phyloP scores from a whole-genome alignment of 2,797 vertebrate genomes.

The Cirrhinus mrigala region DNA sequence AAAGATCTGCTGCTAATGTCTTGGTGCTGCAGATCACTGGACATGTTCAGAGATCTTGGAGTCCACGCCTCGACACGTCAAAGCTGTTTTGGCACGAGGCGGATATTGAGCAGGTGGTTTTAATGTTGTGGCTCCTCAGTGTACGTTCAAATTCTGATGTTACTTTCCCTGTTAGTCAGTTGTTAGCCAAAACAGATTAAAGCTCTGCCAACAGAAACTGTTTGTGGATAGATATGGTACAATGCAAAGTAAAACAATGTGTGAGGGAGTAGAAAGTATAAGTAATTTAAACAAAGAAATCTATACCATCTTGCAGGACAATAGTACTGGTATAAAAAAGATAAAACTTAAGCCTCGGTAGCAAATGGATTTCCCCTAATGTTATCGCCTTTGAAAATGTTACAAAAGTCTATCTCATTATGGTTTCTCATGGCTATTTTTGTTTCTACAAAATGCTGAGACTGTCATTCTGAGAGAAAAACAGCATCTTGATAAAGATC shows the following conservation, averaged over 20 bases:
- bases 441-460: not conserved
- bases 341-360: not conserved
- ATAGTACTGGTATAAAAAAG: not conserved
- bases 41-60: not conserved
- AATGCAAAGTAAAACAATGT: not conserved
- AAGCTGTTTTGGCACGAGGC: not conserved
- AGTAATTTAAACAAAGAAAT: not conserved
- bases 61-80: not conserved
- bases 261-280: not conserved
- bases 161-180: not conserved
- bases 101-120: not conserved
- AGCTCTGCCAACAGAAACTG: not conserved
- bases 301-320: not conserved
- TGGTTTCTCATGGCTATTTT: not conserved
- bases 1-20: no score
- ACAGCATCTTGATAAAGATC: conserved; percentile 9
- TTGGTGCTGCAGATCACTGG: not conserved
- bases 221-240: not conserved
- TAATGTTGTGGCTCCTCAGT: not conserved
- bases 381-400: not conserved
- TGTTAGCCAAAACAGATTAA: not conserved
- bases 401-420: not conserved
- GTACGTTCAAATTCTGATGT: not conserved
- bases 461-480: conserved; percentile 10
- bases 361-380: not conserved